These are phyloP conservation scores for Steinernema hermaphroditum DNA, from an alignment of 2,888 invertebrate species.

Conservation along the genomic window DNA sequence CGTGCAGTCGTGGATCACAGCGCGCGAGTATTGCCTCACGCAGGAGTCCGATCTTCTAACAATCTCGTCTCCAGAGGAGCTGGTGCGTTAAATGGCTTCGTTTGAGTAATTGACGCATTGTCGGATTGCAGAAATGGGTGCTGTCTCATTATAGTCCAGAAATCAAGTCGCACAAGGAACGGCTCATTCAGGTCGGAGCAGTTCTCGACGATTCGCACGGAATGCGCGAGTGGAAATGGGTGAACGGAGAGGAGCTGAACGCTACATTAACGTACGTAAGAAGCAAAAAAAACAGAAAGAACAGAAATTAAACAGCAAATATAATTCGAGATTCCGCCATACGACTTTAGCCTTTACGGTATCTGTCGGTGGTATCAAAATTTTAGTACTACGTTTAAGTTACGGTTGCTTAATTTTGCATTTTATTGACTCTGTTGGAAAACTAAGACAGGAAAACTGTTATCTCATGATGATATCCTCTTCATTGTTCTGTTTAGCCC, in stretches of 20 bases:
- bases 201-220: constrained; percentile 31
- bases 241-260: constrained; percentile 41
- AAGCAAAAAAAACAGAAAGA: constrained; percentile 24
- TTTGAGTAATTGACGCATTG: background rate
- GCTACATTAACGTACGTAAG: constrained; percentile 38
- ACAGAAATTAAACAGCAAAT: no score
- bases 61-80: constrained; percentile 43
- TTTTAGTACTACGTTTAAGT: no score
- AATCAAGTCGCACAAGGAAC: constrained; percentile 29
- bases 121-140: constrained; percentile 44
- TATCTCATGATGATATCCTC: no score
- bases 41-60: constrained; percentile 55
- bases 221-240: constrained; percentile 45
- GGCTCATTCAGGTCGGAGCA: constrained; percentile 40
- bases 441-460: background rate
- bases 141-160: constrained; percentile 45
- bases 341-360: no score
- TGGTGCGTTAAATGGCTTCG: constrained; percentile 41
- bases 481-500: constrained; percentile 26
- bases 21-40: constrained; percentile 52
- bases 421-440: background rate
- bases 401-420: background rate
- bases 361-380: no score
- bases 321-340: no score
- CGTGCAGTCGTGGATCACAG: constrained; percentile 53